phyloP scores from a whole-genome alignment of 2,113 vertebrate genomes.

The Tonatia bakeri region DNA sequence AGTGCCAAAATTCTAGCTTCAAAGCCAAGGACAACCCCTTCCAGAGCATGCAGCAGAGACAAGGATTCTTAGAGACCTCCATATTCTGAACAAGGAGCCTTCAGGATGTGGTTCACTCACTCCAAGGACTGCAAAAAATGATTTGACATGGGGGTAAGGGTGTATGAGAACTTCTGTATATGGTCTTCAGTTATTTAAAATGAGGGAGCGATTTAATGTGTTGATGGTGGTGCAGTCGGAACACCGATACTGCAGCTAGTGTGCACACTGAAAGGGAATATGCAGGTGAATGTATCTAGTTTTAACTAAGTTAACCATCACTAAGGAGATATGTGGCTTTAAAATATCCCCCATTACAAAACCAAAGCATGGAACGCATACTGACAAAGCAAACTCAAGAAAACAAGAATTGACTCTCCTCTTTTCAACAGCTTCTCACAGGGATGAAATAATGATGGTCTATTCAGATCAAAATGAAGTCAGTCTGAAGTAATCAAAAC shows the following conservation, averaged over 20 bases:
- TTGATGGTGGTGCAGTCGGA: neutral
- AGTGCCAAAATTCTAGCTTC: neutral
- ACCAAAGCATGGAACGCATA: neutral
- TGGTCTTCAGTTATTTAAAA: neutral
- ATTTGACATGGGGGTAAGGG: neutral
- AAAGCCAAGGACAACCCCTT: neutral
- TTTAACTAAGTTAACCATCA: neutral
- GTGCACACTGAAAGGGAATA: neutral
- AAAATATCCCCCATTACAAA: neutral
- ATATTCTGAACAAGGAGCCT: neutral
- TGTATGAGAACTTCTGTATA: neutral
- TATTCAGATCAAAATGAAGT: neutral
- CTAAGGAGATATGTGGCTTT: neutral
- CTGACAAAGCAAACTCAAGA: neutral
- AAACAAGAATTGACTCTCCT: neutral
- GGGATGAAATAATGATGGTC: neutral
- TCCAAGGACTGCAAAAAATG: neutral
- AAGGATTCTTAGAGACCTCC: neutral
- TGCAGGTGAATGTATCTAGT: neutral
- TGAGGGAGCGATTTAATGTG: neutral
- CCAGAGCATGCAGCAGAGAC: neutral
- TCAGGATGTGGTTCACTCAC: neutral
- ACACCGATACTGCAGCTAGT: neutral
- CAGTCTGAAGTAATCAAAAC: neutral
- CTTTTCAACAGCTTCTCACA: neutral